Evolutionary conservation across 2,113 vertebrate genomes (phyloP), one percentile per base, ranked within the genome.

Genomic region (Neolamprologus falcicula): DNA sequence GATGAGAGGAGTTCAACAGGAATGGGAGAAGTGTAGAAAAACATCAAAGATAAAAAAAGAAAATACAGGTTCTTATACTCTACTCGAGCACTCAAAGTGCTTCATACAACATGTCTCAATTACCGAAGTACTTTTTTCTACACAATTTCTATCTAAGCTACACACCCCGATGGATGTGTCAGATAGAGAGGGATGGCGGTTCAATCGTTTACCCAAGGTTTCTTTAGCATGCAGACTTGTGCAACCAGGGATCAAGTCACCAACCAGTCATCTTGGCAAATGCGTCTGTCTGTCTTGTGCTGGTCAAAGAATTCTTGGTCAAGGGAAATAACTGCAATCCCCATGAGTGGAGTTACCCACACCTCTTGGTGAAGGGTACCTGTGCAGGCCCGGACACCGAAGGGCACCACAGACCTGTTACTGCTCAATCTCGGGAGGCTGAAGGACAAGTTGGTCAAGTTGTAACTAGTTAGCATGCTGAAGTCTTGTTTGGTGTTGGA

Each of bases 351-450:
- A 33, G 17, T 63, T n/a, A 63, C 9, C 59, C 17, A 35, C 59
- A 63, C 31, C 0, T n/a, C 59, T 63, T 35, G 2, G 6, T 35
- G 59, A 63, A 35, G 31, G 0, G 59, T 63, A 35, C 59, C 0
- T 7, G 17, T 35, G 59, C 31, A 66, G 9, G 0, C 17, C 31
- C 0, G 61, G 61, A 37, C 1, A 66, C 61, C 31, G 0, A 37
- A 66, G 31, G 0, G 61, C 31, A 37, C 61, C 33, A 66, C 61
- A 66, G 31, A 66, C 0, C 0, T 37, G 61, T 66, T 37, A n/a
- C 17, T 37, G 61, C 31, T 66, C 61, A n/a, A n/a, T 66, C 31
- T 5, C 17, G 10, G 3, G 61, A 37, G 17, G 31, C 31, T n/a
- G 31, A 66, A 66, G 17, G 61, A 35, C 61, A 66, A 35, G 17